Conservation (phyloP, 2,888 invertebrate genomes). For the Protophormia terraenovae region DNA sequence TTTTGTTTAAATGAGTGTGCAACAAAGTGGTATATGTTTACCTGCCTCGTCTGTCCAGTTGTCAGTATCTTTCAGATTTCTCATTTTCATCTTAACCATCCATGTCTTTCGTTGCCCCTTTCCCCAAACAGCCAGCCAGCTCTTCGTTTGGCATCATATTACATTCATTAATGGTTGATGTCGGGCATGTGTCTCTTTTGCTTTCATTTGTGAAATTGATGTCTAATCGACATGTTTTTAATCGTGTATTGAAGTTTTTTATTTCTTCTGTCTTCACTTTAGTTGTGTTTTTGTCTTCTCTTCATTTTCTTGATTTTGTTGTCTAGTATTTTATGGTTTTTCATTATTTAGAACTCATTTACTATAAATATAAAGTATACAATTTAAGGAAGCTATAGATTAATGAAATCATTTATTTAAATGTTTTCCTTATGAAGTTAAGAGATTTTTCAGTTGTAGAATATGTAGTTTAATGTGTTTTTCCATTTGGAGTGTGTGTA, state of each 20-base stretch:
- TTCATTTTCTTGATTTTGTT: constrained; percentile 40
- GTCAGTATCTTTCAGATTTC: constrained; percentile 50
- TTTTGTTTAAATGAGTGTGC: background rate
- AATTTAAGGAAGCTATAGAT: constrained; percentile 65
- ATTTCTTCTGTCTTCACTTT: background rate
- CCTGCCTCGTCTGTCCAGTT: constrained; percentile 17
- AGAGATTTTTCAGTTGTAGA: background rate
- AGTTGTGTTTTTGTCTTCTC: background rate
- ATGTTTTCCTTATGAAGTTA: constrained; percentile 11
- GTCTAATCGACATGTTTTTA: constrained; percentile 78
- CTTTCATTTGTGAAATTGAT: constrained; percentile 73
- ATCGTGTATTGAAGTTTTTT: constrained; percentile 74
- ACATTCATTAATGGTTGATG: constrained; percentile 62
- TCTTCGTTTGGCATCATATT: constrained; percentile 57
- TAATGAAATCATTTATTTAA: constrained; percentile 65
- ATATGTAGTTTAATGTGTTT: constrained; percentile 18
- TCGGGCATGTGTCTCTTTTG: constrained; percentile 62
- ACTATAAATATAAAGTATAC: constrained; percentile 57
- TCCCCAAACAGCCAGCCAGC: background rate
- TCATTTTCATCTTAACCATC: constrained; percentile 36
- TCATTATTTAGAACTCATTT: constrained; percentile 58
- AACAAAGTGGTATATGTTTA: constrained; percentile 13
- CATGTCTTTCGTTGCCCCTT: constrained; percentile 18
- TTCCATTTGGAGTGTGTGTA: background rate
- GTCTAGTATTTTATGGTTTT: constrained; percentile 62